Base-by-base conservation (phyloP, 2,113 vertebrate species). In the Tricholaema leucomelas region DNA sequence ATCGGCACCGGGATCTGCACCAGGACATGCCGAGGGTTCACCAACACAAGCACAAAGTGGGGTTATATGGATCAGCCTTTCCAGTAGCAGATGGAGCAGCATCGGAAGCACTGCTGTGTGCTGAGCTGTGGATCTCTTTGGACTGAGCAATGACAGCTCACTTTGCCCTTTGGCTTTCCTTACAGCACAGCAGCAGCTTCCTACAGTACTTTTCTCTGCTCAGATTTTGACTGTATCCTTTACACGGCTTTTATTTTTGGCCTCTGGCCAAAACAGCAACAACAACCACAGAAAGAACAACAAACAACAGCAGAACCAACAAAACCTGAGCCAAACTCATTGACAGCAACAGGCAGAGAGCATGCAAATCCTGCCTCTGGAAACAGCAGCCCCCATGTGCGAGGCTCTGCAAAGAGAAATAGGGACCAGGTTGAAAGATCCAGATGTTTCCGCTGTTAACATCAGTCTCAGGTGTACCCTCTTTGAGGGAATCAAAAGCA, bases 181-280 rank as follows among this genome's bases (percentile, higher is more conserved):
- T 8, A 12, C 0, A 9, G 8, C 46, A 18, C 12, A 8, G 36
- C 21, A 36, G 15, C 6, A 59, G n/a, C 46, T n/a, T 12, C 48
- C 3, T 0, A 0, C 1, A 1, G 15, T 1, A 0, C 19, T 59
- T 65, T 56, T 20, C 31, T 11, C 3, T 0, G 30, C 59, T 85
- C 79, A 15, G 50, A n/a, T 71, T 63, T 36, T 55, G 42, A 4
- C 52, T 5, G 31, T 10, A 16, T 38, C 44, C 38, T 56, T 66
- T n/a, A 19, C 1, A 1, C 8, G 15, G 60, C 25, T 56, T 69
- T 83, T 78, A 64, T 16, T 80, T 66, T 84, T 52, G 19, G 28
- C 13, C 3, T 63, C 24, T 44, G 38, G 31, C 12, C 27, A 65
- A 63, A 52, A 48, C 6, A 36, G 18, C 20, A 6, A 7, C 18